Base-by-base conservation (phyloP, 2,888 invertebrate genomes). In the Caenorhabditis drosophilae region DNA sequence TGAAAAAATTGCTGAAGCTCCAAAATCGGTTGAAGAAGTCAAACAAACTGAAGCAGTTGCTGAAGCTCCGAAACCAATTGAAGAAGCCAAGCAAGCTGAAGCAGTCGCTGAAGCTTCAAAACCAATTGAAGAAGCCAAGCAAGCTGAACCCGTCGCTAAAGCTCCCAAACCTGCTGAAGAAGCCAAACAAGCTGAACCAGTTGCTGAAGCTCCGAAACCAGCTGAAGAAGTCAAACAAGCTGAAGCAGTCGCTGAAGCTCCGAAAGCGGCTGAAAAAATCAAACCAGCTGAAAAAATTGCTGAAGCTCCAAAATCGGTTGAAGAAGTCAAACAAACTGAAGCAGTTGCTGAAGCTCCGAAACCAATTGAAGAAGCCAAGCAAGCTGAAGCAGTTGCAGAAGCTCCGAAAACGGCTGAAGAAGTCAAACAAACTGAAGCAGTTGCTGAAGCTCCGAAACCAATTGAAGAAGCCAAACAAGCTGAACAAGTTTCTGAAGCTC, bases 341-440 rank as follows among this genome's bases (percentile, higher is more conserved):
- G 9, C 42, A 22, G 25, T 42, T 16, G 25, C 40, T 12, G 51
- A 51, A 26, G 25, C 11, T 20, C 27, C 23, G 15, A 11, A 38
- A 26, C 12, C 22, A 22, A n/a, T n/a, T n/a, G n/a, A n/a, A n/a
- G n/a, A n/a, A n/a, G n/a, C n/a, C n/a, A n/a, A n/a, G n/a, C n/a
- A 18, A 40, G 36, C 40, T 23, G 48, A 31, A 52, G 31, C 16
- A 38, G 36, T 25, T 36, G 4, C 26, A 2, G 41, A 23, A 25
- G 41, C 50, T 50, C 50, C 48, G 18, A 26, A 47, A 27, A 40
- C 48, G 35, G 48, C 44, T 16, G 56, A 49, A 44, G 25, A 31
- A 41, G 31, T 31, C 12, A 12, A 6, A 31, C 7, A 31, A 18
- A 22, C 52, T 44, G 41, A 22, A 3, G 20, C 27, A 20, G 27